phyloP scores from a whole-genome alignment of 2,797 vertebrate species.

The Phalloptychus januarius region DNA sequence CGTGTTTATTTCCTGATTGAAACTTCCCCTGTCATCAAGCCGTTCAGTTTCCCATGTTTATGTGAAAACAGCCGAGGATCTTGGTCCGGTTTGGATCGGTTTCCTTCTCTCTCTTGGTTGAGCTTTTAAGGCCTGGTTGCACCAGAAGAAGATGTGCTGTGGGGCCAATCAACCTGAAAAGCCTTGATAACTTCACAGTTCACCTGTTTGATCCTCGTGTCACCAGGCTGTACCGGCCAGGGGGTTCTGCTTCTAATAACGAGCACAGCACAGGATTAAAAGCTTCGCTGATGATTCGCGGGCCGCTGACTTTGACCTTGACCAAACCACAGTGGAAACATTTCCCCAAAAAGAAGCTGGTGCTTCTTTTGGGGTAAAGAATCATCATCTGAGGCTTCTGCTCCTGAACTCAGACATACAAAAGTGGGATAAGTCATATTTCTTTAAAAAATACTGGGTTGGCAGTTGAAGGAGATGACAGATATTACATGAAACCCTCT shows the following conservation, averaged over 20 bases:
- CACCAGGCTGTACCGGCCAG: constrained; percentile 56
- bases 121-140: background rate
- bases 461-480: background rate
- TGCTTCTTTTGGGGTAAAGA: no score
- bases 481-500: constrained; percentile 7
- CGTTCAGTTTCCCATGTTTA: background rate
- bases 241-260: constrained; percentile 62
- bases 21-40: background rate
- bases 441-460: background rate
- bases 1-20: background rate
- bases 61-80: background rate
- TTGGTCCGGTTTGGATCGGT: background rate
- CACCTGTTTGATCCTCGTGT: constrained; percentile 55
- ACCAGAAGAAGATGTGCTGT: background rate
- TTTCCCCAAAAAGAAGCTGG: constrained; percentile 42
- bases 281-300: constrained; percentile 63
- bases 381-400: constrained; percentile 1
- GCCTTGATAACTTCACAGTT: constrained; percentile 49
- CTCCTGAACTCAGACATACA: background rate
- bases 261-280: constrained; percentile 68
- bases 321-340: constrained; percentile 56
- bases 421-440: background rate
- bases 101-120: background rate
- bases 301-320: constrained; percentile 64
- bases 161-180: constrained; percentile 17